phyloP scores from a whole-genome alignment of 2,888 invertebrate species.

The Chrysotoxum bicinctum region DNA sequence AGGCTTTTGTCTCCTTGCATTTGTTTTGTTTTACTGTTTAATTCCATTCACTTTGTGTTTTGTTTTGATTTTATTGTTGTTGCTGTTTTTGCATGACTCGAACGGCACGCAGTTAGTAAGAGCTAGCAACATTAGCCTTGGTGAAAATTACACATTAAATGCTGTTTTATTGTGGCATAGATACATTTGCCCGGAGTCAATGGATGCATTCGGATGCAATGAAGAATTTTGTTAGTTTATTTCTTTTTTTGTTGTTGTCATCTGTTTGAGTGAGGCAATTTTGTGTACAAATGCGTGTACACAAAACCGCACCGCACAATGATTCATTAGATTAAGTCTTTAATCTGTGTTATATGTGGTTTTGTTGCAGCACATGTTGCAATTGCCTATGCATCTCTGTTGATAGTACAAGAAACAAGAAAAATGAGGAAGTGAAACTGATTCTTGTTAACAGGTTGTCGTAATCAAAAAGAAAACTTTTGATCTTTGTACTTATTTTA shows the following conservation, averaged over 20 bases:
- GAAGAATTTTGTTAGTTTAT: conserved; percentile 37
- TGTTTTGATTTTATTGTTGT: conserved; percentile 27
- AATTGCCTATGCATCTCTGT: neutral
- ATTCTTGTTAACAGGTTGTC: conserved; percentile 54
- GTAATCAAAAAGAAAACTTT: neutral
- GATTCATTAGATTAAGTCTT: conserved; percentile 59
- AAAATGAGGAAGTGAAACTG: conserved; percentile 58
- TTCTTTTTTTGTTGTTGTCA: neutral
- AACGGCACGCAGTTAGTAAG: conserved; percentile 48
- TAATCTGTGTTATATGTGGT: conserved; percentile 31
- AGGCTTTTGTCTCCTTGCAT: conserved; percentile 47
- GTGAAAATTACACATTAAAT: conserved; percentile 67
- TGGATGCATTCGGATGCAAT: conserved; percentile 48
- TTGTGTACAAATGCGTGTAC: conserved; percentile 63
- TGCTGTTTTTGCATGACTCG: conserved; percentile 54
- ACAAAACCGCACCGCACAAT: conserved; percentile 65
- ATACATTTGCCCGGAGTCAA: conserved; percentile 40
- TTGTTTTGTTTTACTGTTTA: conserved; percentile 14
- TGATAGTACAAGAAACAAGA: neutral
- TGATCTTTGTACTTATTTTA: neutral
- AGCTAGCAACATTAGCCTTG: conserved; percentile 63
- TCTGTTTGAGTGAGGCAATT: conserved; percentile 46
- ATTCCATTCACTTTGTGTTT: conserved; percentile 64
- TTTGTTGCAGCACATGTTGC: conserved; percentile 28
- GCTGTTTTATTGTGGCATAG: conserved; percentile 49